Percentiles rank a stretch among this genome's conserved stretches.
Evolutionary conservation across 2,888 invertebrate genomes (phyloP).

Genomic region (Carterocephalus palaemon): DNA sequence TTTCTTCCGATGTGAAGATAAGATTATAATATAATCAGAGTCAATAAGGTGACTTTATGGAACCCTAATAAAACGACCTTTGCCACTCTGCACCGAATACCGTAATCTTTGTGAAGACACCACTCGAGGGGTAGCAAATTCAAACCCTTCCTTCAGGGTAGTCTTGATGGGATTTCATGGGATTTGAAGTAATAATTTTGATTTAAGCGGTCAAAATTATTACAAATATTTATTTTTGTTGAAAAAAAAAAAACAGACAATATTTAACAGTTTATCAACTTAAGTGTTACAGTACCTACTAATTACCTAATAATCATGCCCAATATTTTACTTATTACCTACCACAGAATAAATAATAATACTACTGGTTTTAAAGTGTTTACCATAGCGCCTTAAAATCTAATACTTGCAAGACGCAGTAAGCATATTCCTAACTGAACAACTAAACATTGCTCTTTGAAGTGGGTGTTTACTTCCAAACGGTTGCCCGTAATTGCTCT

Average conservation of each 20-base stretch:
- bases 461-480: neutral
- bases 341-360: too few species aligned
- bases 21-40: conserved; percentile 1
- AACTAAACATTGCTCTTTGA: conserved; percentile 8
- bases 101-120: conserved; percentile 11
- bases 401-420: too few species aligned
- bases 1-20: conserved; percentile 5
- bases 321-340: too few species aligned
- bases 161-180: conserved; percentile 18
- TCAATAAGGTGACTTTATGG: conserved; percentile 4
- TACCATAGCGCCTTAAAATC: too few species aligned
- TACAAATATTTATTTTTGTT: too few species aligned
- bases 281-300: too few species aligned
- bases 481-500: conserved; percentile 2
- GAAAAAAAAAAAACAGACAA: too few species aligned
- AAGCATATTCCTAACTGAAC: conserved; percentile 11
- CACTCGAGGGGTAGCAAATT: conserved; percentile 17
- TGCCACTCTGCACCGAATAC: conserved; percentile 1
- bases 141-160: conserved; percentile 13
- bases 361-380: too few species aligned
- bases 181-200: too few species aligned
- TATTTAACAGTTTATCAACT: too few species aligned
- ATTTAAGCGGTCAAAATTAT: too few species aligned
- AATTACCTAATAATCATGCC: too few species aligned
- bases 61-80: conserved; percentile 10